phyloP scores from a whole-genome alignment of 2,113 vertebrate genomes.

The Cichladusa arquata region DNA sequence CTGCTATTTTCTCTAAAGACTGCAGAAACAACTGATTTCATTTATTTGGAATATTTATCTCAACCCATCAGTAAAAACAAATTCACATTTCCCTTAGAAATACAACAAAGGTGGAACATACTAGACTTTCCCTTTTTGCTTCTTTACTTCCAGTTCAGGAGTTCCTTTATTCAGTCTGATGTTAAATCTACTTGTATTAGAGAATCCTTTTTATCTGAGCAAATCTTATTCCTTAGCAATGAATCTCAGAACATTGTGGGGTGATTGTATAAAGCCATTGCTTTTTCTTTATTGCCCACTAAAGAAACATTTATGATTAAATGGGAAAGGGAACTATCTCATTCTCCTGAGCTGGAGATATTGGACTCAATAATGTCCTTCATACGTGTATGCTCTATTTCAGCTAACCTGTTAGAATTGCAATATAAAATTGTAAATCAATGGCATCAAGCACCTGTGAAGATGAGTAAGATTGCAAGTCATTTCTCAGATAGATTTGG shows the following conservation, averaged over 20 bases:
- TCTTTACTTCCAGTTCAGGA: slow-evolving; percentile 54
- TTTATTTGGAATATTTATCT: slow-evolving; percentile 11
- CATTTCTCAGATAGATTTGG: slow-evolving; percentile 64
- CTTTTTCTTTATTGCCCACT: slow-evolving; percentile 72
- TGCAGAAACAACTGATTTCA: background rate
- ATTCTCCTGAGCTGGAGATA: slow-evolving; percentile 68
- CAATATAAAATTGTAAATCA: slow-evolving; percentile 69
- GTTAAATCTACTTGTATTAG: slow-evolving; percentile 57
- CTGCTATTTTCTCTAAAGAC: background rate
- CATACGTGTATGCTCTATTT: slow-evolving; percentile 67
- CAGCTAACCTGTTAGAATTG: slow-evolving; percentile 71
- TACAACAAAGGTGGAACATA: slow-evolving; percentile 5
- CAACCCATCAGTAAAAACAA: background rate
- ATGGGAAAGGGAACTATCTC: slow-evolving; percentile 68
- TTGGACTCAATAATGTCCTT: slow-evolving; percentile 70
- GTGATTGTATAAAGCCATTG: slow-evolving; percentile 70
- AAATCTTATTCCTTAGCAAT: slow-evolving; percentile 70
- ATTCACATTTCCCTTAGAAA: slow-evolving; percentile 4
- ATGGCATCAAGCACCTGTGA: slow-evolving; percentile 68
- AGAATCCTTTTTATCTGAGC: slow-evolving; percentile 58
- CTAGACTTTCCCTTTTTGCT: slow-evolving; percentile 34
- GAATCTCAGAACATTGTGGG: slow-evolving; percentile 67
- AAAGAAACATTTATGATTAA: slow-evolving; percentile 76
- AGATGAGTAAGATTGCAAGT: slow-evolving; percentile 66
- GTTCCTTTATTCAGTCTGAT: slow-evolving; percentile 51